Percentiles rank a stretch among this genome's conserved stretches.
phyloP scores from a whole-genome alignment of 2,113 vertebrate species.

The Cromileptes altivelis region DNA sequence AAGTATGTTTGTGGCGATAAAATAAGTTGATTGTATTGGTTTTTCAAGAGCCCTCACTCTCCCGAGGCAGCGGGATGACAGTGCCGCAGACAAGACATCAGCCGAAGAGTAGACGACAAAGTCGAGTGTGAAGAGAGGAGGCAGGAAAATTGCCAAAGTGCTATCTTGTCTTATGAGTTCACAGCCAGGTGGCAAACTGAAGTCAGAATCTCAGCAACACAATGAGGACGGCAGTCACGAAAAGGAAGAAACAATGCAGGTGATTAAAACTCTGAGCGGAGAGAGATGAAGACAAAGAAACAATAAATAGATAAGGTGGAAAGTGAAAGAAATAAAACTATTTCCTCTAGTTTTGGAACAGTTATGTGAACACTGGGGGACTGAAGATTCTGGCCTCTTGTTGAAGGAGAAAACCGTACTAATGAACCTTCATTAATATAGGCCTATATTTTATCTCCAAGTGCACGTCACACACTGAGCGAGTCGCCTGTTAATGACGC shows the following conservation, averaged over 20 bases:
- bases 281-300: neutral
- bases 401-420: neutral
- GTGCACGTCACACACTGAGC: too few relatives aligned
- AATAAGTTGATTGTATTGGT: slow-evolving; percentile 31
- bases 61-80: slow-evolving; percentile 5
- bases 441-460: too few relatives aligned
- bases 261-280: neutral
- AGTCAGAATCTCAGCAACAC: neutral
- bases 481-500: too few relatives aligned
- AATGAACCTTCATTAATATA: too few relatives aligned
- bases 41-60: slow-evolving; percentile 1
- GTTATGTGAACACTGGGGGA: neutral
- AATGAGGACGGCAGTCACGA: neutral
- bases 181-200: neutral
- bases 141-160: neutral
- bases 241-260: neutral
- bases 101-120: slow-evolving; percentile 15
- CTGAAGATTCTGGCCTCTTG: neutral
- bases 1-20: slow-evolving; percentile 26
- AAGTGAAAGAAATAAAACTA: neutral
- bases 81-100: neutral
- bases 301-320: neutral
- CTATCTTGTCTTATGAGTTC: neutral
- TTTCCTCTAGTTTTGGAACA: neutral
- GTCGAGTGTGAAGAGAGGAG: neutral